phyloP scores from a whole-genome alignment of 2,888 invertebrate species.

The Bellardia pandia region DNA sequence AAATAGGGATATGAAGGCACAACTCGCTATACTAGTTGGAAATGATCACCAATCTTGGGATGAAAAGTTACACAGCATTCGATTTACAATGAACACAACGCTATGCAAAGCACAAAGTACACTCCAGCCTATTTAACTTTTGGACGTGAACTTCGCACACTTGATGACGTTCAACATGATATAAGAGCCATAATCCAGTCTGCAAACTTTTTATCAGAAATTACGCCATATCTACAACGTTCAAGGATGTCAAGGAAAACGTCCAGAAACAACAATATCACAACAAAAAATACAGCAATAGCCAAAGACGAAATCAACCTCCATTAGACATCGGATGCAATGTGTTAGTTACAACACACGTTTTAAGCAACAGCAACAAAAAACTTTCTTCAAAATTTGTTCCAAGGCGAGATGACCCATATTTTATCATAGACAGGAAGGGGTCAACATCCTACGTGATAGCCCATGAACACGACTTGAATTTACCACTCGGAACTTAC shows the following conservation, averaged over 20 bases:
- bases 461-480: no score
- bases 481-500: no score
- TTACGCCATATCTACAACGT: constrained; percentile 56
- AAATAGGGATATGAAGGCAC: constrained; percentile 72
- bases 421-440: no score
- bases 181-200: constrained; percentile 73
- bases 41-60: not conserved
- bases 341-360: no score
- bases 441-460: no score
- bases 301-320: not conserved
- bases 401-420: no score
- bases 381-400: no score
- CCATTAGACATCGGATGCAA: no score
- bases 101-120: constrained; percentile 76
- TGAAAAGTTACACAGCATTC: constrained; percentile 77
- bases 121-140: constrained; percentile 80
- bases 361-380: no score
- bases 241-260: constrained; percentile 46
- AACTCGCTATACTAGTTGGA: constrained; percentile 45
- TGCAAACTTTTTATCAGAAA: constrained; percentile 75
- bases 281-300: not conserved
- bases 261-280: constrained; percentile 27
- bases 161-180: constrained; percentile 77
- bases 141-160: constrained; percentile 79
- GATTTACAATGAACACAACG: constrained; percentile 82